Conservation (phyloP, 2,888 invertebrate genomes). For the Harmothoe impar region DNA sequence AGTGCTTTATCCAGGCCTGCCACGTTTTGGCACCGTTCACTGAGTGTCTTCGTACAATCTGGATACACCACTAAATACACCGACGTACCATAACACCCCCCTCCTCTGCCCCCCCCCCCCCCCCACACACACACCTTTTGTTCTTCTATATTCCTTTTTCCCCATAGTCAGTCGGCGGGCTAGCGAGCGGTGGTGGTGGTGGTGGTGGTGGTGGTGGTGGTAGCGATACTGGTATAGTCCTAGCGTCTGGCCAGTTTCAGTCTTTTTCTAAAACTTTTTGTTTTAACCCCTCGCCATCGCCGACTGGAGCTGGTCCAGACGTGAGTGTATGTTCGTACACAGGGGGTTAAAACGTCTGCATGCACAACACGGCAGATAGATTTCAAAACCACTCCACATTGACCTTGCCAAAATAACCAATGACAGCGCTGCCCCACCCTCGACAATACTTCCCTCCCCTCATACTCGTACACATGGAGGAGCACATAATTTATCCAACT, state of each 20-base stretch:
- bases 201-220: background rate
- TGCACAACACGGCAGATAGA: background rate
- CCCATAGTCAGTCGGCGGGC: no score
- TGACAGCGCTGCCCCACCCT: background rate
- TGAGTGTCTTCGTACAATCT: background rate
- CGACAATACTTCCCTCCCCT: no score
- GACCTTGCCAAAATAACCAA: constrained; percentile 22
- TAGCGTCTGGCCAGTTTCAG: no score
- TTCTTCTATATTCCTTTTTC: background rate
- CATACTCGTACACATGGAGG: no score
- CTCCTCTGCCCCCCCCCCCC: background rate
- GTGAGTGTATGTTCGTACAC: background rate
- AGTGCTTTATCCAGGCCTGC: background rate
- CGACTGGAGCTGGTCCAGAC: background rate
- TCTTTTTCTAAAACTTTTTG: background rate
- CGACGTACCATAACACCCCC: background rate
- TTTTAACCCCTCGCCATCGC: background rate
- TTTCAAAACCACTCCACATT: constrained; percentile 8
- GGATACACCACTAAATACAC: background rate
- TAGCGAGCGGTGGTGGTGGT: background rate
- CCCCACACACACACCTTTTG: background rate
- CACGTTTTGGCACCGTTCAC: background rate
- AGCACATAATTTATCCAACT: no score
- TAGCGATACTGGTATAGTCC: background rate
- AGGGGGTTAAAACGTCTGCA: background rate